A percentile compares a stretch with the other conserved stretches of the same genome.
phyloP scores from a whole-genome alignment of 2,888 invertebrate species.

The Alloplasta piceator region DNA sequence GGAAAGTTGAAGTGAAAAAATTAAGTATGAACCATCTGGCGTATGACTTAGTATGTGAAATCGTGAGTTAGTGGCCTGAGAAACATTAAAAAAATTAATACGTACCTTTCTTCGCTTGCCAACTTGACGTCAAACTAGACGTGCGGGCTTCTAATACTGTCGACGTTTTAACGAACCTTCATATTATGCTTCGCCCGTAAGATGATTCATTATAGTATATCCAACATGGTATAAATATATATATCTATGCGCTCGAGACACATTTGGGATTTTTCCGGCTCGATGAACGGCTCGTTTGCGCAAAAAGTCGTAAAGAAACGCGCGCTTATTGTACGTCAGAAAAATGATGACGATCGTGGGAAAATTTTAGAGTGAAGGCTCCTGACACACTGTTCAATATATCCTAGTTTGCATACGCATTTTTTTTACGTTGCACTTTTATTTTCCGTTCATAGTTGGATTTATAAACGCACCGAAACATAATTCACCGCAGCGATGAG shows the following conservation, averaged over 20 bases:
- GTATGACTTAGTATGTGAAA: constrained; percentile 20
- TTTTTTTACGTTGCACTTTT: constrained; percentile 24
- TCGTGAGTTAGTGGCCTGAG: constrained; percentile 8
- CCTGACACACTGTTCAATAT: constrained; percentile 44
- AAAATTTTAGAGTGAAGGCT: constrained; percentile 49
- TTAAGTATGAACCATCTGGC: not conserved
- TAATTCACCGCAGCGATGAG: constrained; percentile 34
- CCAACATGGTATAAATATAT: constrained; percentile 25
- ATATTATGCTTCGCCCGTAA: constrained; percentile 4
- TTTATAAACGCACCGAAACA: constrained; percentile 40
- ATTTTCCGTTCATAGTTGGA: constrained; percentile 16
- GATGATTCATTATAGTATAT: constrained; percentile 59
- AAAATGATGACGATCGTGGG: constrained; percentile 57
- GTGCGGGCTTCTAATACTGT: not conserved
- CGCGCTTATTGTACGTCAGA: constrained; percentile 24
- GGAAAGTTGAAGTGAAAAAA: not conserved
- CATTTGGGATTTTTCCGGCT: constrained; percentile 33
- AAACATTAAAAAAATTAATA: constrained; percentile 43
- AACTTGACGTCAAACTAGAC: constrained; percentile 24
- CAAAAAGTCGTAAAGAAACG: constrained; percentile 51
- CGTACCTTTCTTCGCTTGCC: constrained; percentile 37
- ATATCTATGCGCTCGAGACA: constrained; percentile 3
- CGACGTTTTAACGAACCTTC: constrained; percentile 52
- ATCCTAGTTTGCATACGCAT: constrained; percentile 2
- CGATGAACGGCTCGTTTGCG: constrained; percentile 31